Conservation (phyloP, 2,113 vertebrate species). For the Crotophaga sulcirostris region DNA sequence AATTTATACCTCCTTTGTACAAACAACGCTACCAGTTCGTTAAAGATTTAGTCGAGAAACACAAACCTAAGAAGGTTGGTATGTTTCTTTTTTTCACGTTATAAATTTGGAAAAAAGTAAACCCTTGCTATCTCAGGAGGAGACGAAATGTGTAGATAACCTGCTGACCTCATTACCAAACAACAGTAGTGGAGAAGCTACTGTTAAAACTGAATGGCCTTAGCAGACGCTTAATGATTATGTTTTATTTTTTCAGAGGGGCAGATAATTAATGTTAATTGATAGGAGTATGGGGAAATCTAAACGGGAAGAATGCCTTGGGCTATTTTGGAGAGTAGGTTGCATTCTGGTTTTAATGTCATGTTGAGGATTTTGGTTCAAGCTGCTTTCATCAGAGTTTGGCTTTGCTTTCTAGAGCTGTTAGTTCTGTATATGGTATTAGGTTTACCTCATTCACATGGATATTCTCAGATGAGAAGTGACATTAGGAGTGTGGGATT, state of each 20-base stretch:
- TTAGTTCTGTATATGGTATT: rapidly evolving
- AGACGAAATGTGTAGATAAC: not conserved
- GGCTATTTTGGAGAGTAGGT: not conserved
- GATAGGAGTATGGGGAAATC: not conserved
- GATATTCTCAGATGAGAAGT: not conserved
- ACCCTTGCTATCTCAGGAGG: not conserved
- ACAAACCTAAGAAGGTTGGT: conserved; percentile 86
- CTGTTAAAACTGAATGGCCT: not conserved
- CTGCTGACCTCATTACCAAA: not conserved
- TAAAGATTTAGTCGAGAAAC: conserved; percentile 80
- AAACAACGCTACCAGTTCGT: conserved; percentile 87
- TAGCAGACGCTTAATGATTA: not conserved
- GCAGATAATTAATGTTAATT: not conserved
- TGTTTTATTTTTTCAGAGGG: not conserved
- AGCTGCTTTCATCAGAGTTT: not conserved
- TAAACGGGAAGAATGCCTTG: not conserved
- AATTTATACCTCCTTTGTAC: conserved; percentile 85
- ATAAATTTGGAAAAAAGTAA: not conserved
- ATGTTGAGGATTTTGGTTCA: not conserved
- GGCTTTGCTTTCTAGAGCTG: not conserved
- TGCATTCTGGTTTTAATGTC: not conserved
- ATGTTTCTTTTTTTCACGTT: not conserved
- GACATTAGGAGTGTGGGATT: not conserved
- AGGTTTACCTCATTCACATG: not conserved
- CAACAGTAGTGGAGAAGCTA: not conserved